Evolutionary conservation across 1,140 invertebrate species (phyloP), one percentile per base, ranked within the genome.

Genomic region (Battus philenor): DNA sequence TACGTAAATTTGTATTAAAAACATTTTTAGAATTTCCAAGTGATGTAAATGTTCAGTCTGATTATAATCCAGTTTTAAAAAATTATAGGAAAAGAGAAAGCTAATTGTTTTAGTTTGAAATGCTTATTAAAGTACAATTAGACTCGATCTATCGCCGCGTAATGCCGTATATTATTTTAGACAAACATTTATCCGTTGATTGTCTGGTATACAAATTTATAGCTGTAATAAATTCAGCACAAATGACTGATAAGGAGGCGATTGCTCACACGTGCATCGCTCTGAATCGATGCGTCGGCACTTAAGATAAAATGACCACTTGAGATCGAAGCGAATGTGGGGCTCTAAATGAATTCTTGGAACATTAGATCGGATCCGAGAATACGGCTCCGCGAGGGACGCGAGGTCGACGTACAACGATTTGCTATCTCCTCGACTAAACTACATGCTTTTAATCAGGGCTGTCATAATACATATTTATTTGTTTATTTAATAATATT

Each of bases 351-450:
- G 20, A 36, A 36, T 36, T 36, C 33, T 16, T 36, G 4, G 4
- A 17, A 20, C 33, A 36, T 36, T 36, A 17, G 16, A 36, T 22
- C 33, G 16, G 17, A 11, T 36, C 33, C 17, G 33, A 36, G 33
- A 36, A 36, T 36, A 36, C 33, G 33, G 17, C 17, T n/a, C 9
- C 15, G n/a, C 39, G 38, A 36, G 33, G 36, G 47, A 38, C 50
- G 33, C 12, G 39, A 45, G 64, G 64, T 70, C 64, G 60, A 62
- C 58, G 64, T 30, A 54, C 61, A 41, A 46, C 47, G 39, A 59
- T 66, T 55, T 50, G 52, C 48, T 50, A 60, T 49, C 41, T 54
- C 31, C 52, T 36, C 16, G 33, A 17, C 31, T 52, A 32, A 48
- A 54, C 59, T 60, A 45, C 48, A 44, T 36, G 45, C 46, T 36